Evolutionary conservation across 2,797 vertebrate genomes (phyloP), one percentile per base, ranked within the genome.

Genomic region (Chromobotia macracanthus): DNA sequence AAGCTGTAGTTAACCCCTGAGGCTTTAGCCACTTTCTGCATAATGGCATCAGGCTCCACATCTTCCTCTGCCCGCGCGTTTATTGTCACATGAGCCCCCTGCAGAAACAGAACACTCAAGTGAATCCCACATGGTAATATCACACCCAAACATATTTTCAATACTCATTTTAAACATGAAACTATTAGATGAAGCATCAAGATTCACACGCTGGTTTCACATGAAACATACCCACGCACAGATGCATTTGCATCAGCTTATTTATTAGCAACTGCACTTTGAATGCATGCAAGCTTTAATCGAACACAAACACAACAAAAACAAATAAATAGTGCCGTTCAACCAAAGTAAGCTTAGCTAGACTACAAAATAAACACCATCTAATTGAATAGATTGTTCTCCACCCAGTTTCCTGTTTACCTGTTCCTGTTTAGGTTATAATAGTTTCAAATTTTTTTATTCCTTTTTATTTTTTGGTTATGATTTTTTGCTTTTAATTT

Each of bases 1-100:
- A 99, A 98, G 87, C 88, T 95, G 90, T 98, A 99, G 91, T 98
- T 99, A 65, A 96, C 97, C 53, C 98, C 98, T 0, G 97, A 99
- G 80, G 98, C 97, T 86, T 99, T 98, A 80, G 92, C 96, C 74
- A 99, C 97, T 87, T 99, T 99, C 83, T 97, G 88, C 93, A 96
- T 98, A 87, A 99, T 95, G 35, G 87, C 89, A 0, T 98, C 97
- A 0, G 97, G 98, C 71, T 99, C 98, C 80, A 96, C 98, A 0
- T 99, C 98, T 84, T 99, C 96, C 13, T 99, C 98, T 0, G 94
- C 96, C 5, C 98, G 93, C 4, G 98, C 98, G 0, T 99, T 99
- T 88, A 99, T 90, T 19, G 98, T 99, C 79, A 99, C 94, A 0
- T 99, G 98, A 56, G 98, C 98, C 0, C 98, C 98, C 98, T 99